Conservation (phyloP, 2,888 invertebrate genomes). For the Synergus itoensis region DNA sequence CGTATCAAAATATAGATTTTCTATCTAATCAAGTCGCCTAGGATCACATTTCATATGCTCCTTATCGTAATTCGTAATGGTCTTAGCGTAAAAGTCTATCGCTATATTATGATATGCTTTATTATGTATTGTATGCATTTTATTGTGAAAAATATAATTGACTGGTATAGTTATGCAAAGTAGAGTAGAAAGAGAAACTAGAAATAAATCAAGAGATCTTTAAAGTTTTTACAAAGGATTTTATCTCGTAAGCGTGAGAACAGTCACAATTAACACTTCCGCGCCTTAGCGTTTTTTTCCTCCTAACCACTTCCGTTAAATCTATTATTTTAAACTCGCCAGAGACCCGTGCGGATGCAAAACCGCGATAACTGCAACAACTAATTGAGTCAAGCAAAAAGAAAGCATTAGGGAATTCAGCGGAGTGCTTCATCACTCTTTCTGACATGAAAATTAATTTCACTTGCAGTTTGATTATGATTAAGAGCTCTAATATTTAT, state of each 20-base stretch:
- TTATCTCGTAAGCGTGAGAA: conserved; percentile 2
- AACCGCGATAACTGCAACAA: conserved; percentile 4
- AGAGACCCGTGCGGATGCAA: conserved; percentile 10
- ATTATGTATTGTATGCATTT: too few species aligned
- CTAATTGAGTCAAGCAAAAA: conserved; percentile 11
- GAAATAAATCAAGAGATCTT: not conserved
- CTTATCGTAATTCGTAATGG: too few species aligned
- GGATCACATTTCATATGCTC: too few species aligned
- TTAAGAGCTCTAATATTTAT: too few species aligned
- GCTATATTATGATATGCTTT: too few species aligned
- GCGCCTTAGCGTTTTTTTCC: not conserved
- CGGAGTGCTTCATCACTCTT: not conserved
- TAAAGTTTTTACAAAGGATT: too few species aligned
- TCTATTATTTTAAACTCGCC: conserved; percentile 3
- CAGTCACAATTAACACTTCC: conserved; percentile 11
- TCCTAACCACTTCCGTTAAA: conserved; percentile 1
- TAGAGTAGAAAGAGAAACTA: not conserved
- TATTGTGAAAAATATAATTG: too few species aligned
- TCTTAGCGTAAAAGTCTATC: too few species aligned
- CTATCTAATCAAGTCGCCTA: too few species aligned
- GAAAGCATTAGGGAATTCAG: not conserved
- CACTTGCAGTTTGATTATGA: too few species aligned
- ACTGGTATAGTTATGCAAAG: too few species aligned
- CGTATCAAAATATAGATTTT: too few species aligned
- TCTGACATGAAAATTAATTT: not conserved